Evolutionary conservation across 2,797 vertebrate species (phyloP).

Genomic region (Gallinago solitaria): DNA sequence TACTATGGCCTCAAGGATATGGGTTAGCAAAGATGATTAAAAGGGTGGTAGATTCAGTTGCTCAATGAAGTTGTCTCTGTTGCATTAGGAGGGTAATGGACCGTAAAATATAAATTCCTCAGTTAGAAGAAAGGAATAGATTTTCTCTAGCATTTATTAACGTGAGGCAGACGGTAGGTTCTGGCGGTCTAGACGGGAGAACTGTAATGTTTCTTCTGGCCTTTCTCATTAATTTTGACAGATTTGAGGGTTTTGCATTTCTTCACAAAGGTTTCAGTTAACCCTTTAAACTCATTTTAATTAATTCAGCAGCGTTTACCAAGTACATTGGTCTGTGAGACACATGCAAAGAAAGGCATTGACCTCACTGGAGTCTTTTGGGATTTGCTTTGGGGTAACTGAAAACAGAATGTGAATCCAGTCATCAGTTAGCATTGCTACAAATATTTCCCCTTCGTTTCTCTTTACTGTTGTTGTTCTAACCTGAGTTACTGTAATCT

Average conservation of each 20-base stretch:
- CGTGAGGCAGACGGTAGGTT: not conserved
- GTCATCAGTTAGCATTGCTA: not conserved
- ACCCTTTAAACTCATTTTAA: slow-evolving; percentile 10
- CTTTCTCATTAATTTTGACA: slow-evolving; percentile 71
- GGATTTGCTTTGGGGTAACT: not conserved
- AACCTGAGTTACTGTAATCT: not conserved
- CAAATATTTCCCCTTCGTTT: not conserved
- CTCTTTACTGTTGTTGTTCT: slow-evolving; percentile 5
- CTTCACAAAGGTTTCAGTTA: slow-evolving; percentile 42
- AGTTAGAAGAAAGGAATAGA: not conserved
- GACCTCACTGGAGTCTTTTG: not conserved
- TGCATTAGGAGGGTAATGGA: not conserved
- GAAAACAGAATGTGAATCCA: not conserved
- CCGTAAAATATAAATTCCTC: not conserved
- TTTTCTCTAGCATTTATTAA: slow-evolving; percentile 24
- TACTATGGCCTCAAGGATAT: not conserved
- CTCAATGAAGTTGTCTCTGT: not conserved
- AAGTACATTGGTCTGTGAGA: not conserved
- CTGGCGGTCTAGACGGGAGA: slow-evolving; percentile 31
- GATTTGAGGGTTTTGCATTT: slow-evolving; percentile 60
- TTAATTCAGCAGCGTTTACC: not conserved
- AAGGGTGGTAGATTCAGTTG: not conserved
- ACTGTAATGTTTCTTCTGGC: slow-evolving; percentile 46
- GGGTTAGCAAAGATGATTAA: not conserved
- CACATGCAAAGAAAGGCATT: not conserved